Conservation (phyloP, 2,888 invertebrate genomes). For the Coenonympha glycerion region DNA sequence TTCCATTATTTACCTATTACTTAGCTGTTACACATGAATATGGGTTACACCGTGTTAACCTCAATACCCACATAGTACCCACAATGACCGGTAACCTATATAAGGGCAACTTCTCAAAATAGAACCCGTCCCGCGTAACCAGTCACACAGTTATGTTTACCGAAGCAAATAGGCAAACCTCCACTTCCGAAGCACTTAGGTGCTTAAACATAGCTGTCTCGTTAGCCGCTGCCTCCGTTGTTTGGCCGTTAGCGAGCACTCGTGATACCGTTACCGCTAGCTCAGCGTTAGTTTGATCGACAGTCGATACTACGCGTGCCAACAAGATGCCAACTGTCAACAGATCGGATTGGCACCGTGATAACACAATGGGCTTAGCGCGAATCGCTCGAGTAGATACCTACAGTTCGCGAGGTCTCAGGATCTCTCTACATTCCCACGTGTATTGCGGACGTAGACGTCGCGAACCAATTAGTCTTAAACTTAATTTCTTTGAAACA, state of each 20-base stretch:
- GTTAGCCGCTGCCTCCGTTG: conserved; percentile 5
- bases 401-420: too few relatives aligned
- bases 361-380: neutral
- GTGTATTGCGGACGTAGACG: too few relatives aligned
- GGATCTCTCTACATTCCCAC: too few relatives aligned
- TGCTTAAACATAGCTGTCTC: conserved; percentile 21
- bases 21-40: too few relatives aligned
- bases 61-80: neutral
- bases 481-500: too few relatives aligned
- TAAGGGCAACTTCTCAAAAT: conserved; percentile 14
- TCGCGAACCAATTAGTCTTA: too few relatives aligned
- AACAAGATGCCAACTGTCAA: too few relatives aligned
- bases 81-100: neutral
- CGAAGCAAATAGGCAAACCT: conserved; percentile 23
- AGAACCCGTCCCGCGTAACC: conserved; percentile 14
- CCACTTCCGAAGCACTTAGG: conserved; percentile 22
- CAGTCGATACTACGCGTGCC: too few relatives aligned
- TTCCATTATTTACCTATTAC: too few relatives aligned
- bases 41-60: neutral
- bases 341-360: neutral
- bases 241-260: conserved; percentile 14
- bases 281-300: conserved; percentile 2
- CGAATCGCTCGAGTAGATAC: neutral
- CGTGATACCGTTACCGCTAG: conserved; percentile 7
- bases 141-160: conserved; percentile 28